phyloP scores from a whole-genome alignment of 2,113 vertebrate genomes.

The Elephas maximus region DNA sequence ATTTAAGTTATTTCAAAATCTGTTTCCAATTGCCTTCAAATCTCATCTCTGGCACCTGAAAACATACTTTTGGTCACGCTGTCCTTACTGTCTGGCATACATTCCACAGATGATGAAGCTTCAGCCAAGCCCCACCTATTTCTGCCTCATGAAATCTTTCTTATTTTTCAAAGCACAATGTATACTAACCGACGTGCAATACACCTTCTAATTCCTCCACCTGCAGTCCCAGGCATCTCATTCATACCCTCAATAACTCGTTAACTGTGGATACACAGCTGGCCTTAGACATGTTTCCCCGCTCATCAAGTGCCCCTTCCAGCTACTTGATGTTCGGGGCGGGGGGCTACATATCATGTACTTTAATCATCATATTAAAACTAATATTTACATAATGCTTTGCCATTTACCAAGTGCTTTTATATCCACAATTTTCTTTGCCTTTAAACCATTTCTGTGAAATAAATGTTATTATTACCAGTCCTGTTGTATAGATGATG shows the following conservation, averaged over 20 bases:
- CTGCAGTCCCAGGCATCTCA: neutral
- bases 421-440: neutral
- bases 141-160: neutral
- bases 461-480: neutral
- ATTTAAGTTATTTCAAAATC: slow-evolving; percentile 2
- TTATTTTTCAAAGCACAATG: neutral
- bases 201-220: neutral
- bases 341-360: neutral
- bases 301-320: neutral
- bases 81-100: neutral
- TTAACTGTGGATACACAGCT: neutral
- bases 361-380: neutral
- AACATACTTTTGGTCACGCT: neutral
- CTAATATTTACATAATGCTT: neutral
- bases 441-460: neutral
- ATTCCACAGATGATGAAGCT: neutral
- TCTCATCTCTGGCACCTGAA: neutral
- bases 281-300: neutral
- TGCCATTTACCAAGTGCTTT: neutral
- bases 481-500: neutral
- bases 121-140: neutral
- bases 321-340: neutral
- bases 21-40: neutral
- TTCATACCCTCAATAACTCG: neutral
- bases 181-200: neutral